A percentile compares a stretch with the other conserved stretches of the same genome.
Evolutionary conservation across 1,140 invertebrate species (phyloP).

Genomic region (Lepeophtheirus salmonis): DNA sequence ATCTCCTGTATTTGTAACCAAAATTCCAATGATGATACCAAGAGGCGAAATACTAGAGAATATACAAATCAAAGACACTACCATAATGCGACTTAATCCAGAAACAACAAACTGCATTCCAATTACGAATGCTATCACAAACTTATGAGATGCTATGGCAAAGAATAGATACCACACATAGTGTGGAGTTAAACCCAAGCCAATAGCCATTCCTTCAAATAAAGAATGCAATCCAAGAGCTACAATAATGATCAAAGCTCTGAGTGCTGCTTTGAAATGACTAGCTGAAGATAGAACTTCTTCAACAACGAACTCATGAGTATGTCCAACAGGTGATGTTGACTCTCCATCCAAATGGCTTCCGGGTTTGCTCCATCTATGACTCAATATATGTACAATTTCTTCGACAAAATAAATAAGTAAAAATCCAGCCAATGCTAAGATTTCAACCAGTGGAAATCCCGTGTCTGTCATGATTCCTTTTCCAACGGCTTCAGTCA

Average conservation of each 20-base stretch:
- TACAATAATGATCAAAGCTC: slow-evolving; percentile 34
- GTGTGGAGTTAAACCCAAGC: slow-evolving; percentile 41
- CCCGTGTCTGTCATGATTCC: slow-evolving; percentile 12
- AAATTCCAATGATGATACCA: slow-evolving; percentile 17
- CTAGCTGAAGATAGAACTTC: background rate
- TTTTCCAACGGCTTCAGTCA: slow-evolving; percentile 5
- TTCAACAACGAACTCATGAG: background rate
- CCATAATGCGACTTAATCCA: background rate
- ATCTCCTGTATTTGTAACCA: background rate
- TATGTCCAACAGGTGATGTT: background rate
- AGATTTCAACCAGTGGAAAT: slow-evolving; percentile 33
- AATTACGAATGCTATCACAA: slow-evolving; percentile 33
- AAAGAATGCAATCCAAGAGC: slow-evolving; percentile 43
- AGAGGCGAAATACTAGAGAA: slow-evolving; percentile 21
- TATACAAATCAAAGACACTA: slow-evolving; percentile 8
- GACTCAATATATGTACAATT: slow-evolving; percentile 26
- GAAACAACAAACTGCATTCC: slow-evolving; percentile 25
- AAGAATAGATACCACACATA: slow-evolving; percentile 34
- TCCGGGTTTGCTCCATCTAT: background rate
- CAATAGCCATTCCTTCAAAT: slow-evolving; percentile 52
- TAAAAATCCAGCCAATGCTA: slow-evolving; percentile 37
- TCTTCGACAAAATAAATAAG: slow-evolving; percentile 37
- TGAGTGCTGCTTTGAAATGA: slow-evolving; percentile 23
- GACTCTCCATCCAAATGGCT: background rate
- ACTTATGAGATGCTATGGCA: slow-evolving; percentile 36